phyloP scores from a whole-genome alignment of 1,140 invertebrate species.

The Drosophila asahinai region DNA sequence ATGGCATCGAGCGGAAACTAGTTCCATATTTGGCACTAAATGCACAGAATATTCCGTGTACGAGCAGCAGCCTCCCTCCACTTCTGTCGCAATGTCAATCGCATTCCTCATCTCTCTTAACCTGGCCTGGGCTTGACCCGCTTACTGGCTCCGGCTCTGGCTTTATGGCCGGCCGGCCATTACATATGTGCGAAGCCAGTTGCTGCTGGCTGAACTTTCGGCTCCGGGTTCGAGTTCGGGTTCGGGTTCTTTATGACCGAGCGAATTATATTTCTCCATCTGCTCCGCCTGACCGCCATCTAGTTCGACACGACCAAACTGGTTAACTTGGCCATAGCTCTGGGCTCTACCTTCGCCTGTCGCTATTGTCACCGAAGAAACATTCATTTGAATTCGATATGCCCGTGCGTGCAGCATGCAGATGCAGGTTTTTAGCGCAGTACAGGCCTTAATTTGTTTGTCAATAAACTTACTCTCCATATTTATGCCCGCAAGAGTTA shows the following conservation, averaged over 20 bases:
- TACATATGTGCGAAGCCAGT: constrained; percentile 7
- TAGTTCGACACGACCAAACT: constrained; percentile 7
- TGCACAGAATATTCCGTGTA: constrained; percentile 29
- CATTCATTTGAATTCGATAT: constrained; percentile 53
- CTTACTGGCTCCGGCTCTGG: constrained; percentile 24
- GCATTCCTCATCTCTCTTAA: constrained; percentile 40
- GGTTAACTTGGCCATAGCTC: neutral
- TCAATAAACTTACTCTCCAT: constrained; percentile 11
- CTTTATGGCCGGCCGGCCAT: constrained; percentile 3
- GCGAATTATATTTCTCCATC: constrained; percentile 25
- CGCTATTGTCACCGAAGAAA: constrained; percentile 31
- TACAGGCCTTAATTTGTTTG: neutral
- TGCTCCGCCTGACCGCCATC: neutral
- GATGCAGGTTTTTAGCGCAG: neutral
- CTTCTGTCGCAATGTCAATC: constrained; percentile 53
- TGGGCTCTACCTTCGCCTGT: constrained; percentile 21
- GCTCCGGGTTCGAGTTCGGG: constrained; percentile 13
- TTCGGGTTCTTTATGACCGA: constrained; percentile 39
- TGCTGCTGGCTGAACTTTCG: constrained; percentile 31
- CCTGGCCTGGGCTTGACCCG: constrained; percentile 40
- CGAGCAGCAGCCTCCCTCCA: constrained; percentile 11
- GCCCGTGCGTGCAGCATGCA: constrained; percentile 53
- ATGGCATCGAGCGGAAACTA: constrained; percentile 38
- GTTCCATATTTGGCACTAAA: constrained; percentile 51
- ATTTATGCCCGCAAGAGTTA: too few species aligned